These are phyloP conservation scores for Euzophera pinguis DNA, from an alignment of 2,888 invertebrate species.

Conservation along the genomic window DNA sequence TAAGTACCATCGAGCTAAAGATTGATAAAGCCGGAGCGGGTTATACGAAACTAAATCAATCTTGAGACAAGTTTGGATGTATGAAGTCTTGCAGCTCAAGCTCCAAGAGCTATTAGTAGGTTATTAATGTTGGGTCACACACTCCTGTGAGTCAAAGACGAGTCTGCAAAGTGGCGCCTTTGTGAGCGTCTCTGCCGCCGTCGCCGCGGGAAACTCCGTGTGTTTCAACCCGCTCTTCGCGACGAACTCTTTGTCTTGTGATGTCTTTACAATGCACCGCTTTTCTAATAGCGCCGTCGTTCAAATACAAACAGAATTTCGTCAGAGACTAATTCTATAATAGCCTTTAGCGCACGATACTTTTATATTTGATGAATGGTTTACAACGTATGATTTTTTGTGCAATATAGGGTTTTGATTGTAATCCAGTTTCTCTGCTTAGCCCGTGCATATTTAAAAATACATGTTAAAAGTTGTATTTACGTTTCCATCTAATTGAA, in stretches of 20 bases:
- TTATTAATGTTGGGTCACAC: slow-evolving; percentile 72
- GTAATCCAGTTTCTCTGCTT: no score
- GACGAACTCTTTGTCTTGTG: slow-evolving; percentile 65
- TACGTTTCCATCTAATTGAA: slow-evolving; percentile 1
- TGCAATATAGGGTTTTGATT: no score
- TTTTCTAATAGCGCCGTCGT: slow-evolving; percentile 28
- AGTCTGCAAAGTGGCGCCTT: slow-evolving; percentile 71
- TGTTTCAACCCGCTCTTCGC: slow-evolving; percentile 47
- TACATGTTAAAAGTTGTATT: slow-evolving; percentile 8
- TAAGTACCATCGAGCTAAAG: background rate
- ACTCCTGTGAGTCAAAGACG: slow-evolving; percentile 65
- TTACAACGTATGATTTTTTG: no score
- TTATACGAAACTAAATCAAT: slow-evolving; percentile 8
- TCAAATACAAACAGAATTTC: slow-evolving; percentile 31
- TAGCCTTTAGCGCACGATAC: no score
- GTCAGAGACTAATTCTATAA: slow-evolving; percentile 16
- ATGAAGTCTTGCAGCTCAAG: slow-evolving; percentile 21
- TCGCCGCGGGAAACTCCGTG: slow-evolving; percentile 41
- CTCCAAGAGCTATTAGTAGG: slow-evolving; percentile 54
- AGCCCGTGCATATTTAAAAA: slow-evolving; percentile 10
- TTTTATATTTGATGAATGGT: no score
- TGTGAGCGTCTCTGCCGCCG: slow-evolving; percentile 43
- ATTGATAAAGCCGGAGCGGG: slow-evolving; percentile 3
- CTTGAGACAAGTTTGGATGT: slow-evolving; percentile 13
- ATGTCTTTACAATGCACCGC: slow-evolving; percentile 49